Base-by-base conservation (phyloP, 2,888 invertebrate species). In the Andricus curvator region DNA sequence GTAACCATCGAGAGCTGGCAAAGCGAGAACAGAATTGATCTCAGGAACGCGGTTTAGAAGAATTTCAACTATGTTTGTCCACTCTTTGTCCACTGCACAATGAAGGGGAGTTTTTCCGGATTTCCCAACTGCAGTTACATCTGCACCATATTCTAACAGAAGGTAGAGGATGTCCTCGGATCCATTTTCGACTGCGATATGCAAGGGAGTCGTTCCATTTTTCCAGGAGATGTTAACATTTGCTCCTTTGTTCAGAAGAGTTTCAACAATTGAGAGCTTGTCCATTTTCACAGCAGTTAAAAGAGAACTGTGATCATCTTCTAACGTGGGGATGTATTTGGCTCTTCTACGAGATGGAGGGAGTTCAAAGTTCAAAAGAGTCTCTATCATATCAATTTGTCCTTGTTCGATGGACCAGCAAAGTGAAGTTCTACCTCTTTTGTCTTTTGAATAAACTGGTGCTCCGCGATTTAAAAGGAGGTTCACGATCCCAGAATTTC, bases 391-490 rank as follows among this genome's bases (percentile, higher is more conserved):
- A 6, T 56, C 56, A 4, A 9, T 20, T 9, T 74, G 29, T 20
- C 33, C 29, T 4, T 20, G 20, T 56, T 56, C n/a, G 13, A 74
- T 74, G 9, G 70, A 48, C 25, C 51, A 74, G 29, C 51, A 74
- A 56, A 74, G 70, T 29, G 70, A 56, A 29, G 70, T 74, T 25
- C 4, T 74, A 1, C 48, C 70, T 3, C 51, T 17, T 1, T n/a
- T 29, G 9, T 74, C 70, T 56, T 33, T 74, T 29, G 13, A 1
- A 9, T 33, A 74, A 11, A 9, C 20, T 4, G 8, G 13, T 1
- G 96, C 97, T 0, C 97, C 97, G 88, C 96, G 94, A 92, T 94
- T 95, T 84, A 97, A 93, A 78, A 97, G 93, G 81, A 96, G 93
- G 88, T 96, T 93, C 20, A 96, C 97, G 86, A 96, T 96, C 25